Evolutionary conservation across 2,113 vertebrate genomes (phyloP).

Genomic region (Oryzias javanicus): DNA sequence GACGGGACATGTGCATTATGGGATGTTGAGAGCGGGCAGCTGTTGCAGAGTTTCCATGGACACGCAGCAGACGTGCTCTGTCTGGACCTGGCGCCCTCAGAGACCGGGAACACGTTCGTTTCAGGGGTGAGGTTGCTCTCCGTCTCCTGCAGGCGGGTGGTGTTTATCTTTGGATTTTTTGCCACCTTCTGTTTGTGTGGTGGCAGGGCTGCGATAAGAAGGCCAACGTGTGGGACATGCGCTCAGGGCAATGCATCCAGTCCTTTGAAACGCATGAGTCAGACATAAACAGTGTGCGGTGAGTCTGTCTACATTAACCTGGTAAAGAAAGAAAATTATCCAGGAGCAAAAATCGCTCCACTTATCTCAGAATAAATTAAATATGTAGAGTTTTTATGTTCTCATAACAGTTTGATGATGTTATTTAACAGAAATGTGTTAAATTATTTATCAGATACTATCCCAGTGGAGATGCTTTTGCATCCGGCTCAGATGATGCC

Average conservation of each 20-base stretch:
- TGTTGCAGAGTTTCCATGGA: conserved; percentile 98
- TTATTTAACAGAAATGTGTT: too few relatives aligned
- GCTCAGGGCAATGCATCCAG: conserved; percentile 95
- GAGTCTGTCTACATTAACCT: conserved; percentile 23
- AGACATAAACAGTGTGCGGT: conserved; percentile 98
- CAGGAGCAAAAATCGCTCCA: neutral
- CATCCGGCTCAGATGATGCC: conserved; percentile 97
- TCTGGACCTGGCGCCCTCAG: conserved; percentile 93
- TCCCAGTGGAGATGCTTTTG: conserved; percentile 97
- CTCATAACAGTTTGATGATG: too few relatives aligned
- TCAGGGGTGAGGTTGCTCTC: conserved; percentile 85
- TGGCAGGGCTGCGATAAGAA: conserved; percentile 97
- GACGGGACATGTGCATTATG: conserved; percentile 96
- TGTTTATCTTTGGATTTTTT: conserved; percentile 2
- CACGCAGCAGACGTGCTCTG: conserved; percentile 97
- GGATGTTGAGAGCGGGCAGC: conserved; percentile 99
- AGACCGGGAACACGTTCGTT: conserved; percentile 97
- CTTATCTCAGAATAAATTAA: too few relatives aligned
- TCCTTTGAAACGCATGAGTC: conserved; percentile 98
- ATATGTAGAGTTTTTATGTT: too few relatives aligned
- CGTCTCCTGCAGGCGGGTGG: neutral
- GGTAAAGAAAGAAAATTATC: too few relatives aligned
- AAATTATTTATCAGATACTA: conserved; percentile 83
- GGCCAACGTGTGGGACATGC: conserved; percentile 98
- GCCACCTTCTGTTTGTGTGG: neutral